These are phyloP conservation scores for Paragorgia papillata DNA, from an alignment of 92 coral and sea anemone genomes.

Conservation along the genomic window DNA sequence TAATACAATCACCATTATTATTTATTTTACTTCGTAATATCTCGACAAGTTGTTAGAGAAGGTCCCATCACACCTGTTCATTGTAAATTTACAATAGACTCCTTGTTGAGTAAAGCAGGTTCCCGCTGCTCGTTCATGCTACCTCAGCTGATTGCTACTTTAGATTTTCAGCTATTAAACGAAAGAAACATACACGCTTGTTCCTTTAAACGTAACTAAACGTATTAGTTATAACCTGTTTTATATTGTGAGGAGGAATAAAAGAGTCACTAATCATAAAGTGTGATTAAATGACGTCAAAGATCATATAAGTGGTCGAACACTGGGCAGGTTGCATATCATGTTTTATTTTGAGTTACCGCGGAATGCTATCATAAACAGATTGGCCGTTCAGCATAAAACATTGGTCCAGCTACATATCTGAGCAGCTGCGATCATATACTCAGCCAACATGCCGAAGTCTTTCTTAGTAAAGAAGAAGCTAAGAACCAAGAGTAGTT, in stretches of 20 bases:
- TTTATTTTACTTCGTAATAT: constrained; percentile 69
- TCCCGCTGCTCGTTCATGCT: constrained; percentile 23
- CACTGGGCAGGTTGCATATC: constrained; percentile 19
- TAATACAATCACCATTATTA: constrained; percentile 12
- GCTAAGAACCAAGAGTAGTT: constrained; percentile 45
- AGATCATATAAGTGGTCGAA: constrained; percentile 24
- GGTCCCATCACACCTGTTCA: constrained; percentile 39
- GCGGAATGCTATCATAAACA: constrained; percentile 5
- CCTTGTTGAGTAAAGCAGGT: constrained; percentile 34
- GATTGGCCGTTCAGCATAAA: constrained; percentile 36
- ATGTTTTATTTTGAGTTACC: neutral
- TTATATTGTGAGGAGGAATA: neutral
- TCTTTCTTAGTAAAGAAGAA: constrained; percentile 87
- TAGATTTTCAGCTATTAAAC: neutral
- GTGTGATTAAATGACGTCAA: constrained; percentile 46
- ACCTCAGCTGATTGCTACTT: neutral
- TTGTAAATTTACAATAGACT: constrained; percentile 43
- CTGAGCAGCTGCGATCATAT: constrained; percentile 1
- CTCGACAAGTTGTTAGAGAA: constrained; percentile 90
- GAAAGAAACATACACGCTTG: neutral
- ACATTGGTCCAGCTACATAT: constrained; percentile 35
- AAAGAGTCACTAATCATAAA: constrained; percentile 11
- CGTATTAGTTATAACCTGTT: neutral
- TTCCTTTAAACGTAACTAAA: neutral
- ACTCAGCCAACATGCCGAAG: constrained; percentile 65